Percentiles rank a stretch among this genome's conserved stretches.
Evolutionary conservation across 2,888 invertebrate genomes (phyloP).

Genomic region (Zonitis immaculata): DNA sequence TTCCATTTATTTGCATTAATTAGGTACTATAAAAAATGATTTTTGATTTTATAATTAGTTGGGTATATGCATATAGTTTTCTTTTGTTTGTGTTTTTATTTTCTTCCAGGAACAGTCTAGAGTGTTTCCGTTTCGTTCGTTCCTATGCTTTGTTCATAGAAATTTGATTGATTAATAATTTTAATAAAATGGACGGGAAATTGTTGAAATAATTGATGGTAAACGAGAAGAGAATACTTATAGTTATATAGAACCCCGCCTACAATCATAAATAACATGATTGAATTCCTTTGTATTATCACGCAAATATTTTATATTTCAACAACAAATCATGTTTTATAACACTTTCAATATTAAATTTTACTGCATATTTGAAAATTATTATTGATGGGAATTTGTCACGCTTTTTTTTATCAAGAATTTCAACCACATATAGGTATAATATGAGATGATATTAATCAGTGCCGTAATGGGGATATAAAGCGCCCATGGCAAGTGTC

Average conservation of each 20-base stretch:
- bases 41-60: background rate
- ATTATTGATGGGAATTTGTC: background rate
- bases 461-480: no score
- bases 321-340: conserved; percentile 1
- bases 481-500: no score
- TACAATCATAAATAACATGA: background rate
- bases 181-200: background rate
- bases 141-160: background rate
- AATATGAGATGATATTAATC: no score
- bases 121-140: conserved; percentile 19
- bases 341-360: conserved; percentile 1
- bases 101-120: background rate
- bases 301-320: conserved; percentile 2
- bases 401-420: conserved; percentile 1
- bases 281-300: background rate
- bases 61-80: no score
- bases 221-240: background rate
- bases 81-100: no score
- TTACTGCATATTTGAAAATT: background rate
- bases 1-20: background rate
- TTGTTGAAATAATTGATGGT: background rate
- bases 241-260: background rate
- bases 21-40: no score
- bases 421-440: no score
- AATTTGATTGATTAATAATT: background rate